These are phyloP conservation scores for Machaerirhynchus nigripectus DNA, from an alignment of 2,113 vertebrate genomes.

Conservation along the genomic window DNA sequence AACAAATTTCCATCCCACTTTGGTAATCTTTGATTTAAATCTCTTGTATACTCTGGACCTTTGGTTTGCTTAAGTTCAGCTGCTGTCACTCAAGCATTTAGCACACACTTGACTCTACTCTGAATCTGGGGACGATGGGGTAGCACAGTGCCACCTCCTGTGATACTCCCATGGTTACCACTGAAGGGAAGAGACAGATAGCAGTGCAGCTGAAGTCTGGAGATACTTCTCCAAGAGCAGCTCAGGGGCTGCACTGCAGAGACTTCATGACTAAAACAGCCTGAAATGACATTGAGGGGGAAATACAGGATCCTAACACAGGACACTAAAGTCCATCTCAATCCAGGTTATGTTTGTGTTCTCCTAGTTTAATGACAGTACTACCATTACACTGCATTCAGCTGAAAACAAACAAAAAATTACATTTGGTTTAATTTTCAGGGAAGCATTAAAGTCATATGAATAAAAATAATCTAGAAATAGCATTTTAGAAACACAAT, in stretches of 20 bases:
- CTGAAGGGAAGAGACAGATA: neutral
- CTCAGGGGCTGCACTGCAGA: neutral
- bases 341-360: neutral
- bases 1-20: neutral
- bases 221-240: neutral
- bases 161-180: neutral
- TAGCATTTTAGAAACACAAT: neutral
- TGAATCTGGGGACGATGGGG: fast-evolving
- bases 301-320: neutral
- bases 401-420: neutral
- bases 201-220: neutral
- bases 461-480: neutral
- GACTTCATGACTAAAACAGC: neutral
- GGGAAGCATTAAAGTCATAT: neutral
- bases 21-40: neutral
- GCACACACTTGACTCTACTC: neutral
- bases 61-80: neutral
- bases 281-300: neutral
- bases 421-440: neutral
- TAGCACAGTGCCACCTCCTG: neutral
- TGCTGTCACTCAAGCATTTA: neutral
- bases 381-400: neutral
- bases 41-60: neutral
- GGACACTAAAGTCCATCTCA: neutral
- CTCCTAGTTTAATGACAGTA: neutral